A percentile compares a stretch with the other conserved stretches of the same genome.
Evolutionary conservation across 2,797 vertebrate species (phyloP).

Genomic region (Phoebastria nigripes): DNA sequence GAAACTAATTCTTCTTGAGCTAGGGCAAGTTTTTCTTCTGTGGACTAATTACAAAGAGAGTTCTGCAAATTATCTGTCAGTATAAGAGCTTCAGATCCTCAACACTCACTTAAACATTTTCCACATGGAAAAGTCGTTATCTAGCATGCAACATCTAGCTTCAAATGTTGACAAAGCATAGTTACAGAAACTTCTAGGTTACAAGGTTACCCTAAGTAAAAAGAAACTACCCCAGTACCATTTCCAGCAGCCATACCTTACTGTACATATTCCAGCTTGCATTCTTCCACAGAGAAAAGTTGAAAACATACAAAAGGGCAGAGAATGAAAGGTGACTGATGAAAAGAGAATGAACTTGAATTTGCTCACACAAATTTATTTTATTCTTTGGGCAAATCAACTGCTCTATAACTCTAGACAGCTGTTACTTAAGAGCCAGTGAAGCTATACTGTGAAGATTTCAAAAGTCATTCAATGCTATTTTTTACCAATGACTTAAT

Average conservation of each 20-base stretch:
- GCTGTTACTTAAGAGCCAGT: neutral
- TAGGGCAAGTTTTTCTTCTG: conserved; percentile 86
- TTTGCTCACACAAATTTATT: neutral
- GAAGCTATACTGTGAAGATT: neutral
- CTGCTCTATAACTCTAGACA: neutral
- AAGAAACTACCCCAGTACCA: neutral
- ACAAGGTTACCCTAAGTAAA: neutral
- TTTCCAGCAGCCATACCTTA: neutral
- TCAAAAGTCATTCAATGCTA: neutral
- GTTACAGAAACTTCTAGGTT: neutral
- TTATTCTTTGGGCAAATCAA: neutral
- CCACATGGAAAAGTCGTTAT: neutral
- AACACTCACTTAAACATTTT: neutral
- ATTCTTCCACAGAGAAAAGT: neutral
- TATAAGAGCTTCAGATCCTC: neutral
- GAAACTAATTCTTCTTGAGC: conserved; percentile 90
- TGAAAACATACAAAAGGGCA: neutral
- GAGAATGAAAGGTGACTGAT: neutral
- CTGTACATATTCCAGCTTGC: neutral
- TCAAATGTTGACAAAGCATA: neutral
- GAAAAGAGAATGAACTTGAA: neutral
- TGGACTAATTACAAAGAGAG: conserved; percentile 75
- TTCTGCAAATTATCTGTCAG: neutral
- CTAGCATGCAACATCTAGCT: neutral
- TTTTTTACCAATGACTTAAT: neutral